Evolutionary conservation across 2,888 invertebrate genomes (phyloP).

Genomic region (Lithodes maja): DNA sequence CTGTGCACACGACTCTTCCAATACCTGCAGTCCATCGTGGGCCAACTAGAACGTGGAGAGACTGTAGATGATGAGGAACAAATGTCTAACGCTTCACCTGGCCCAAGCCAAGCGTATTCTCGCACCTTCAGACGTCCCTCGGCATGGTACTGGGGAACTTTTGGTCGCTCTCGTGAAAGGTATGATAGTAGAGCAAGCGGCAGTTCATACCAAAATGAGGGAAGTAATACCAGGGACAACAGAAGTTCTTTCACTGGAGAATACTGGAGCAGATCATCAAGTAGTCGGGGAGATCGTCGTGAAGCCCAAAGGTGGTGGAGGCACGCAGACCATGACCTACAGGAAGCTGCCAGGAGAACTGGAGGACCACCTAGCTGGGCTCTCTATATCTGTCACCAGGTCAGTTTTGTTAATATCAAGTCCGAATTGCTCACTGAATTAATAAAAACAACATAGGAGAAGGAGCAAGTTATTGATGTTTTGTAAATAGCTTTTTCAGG

Average conservation of each 20-base stretch:
- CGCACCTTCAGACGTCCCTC: slow-evolving; percentile 3
- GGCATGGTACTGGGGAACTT: not conserved
- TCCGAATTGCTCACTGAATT: too few species aligned
- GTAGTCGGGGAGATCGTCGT: not conserved
- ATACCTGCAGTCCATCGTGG: slow-evolving; percentile 37
- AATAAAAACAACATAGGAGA: too few species aligned
- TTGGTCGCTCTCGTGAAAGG: not conserved
- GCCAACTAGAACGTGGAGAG: slow-evolving; percentile 39
- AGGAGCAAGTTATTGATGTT: too few species aligned
- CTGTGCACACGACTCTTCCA: slow-evolving; percentile 32
- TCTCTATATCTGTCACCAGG: not conserved
- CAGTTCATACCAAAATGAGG: too few species aligned
- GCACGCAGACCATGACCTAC: slow-evolving; percentile 15
- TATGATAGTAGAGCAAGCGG: not conserved
- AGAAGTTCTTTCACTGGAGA: too few species aligned
- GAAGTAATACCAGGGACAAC: too few species aligned
- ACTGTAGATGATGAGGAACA: slow-evolving; percentile 22
- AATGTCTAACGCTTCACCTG: not conserved
- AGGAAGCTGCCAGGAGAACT: not conserved
- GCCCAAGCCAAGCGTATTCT: not conserved
- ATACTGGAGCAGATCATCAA: not conserved
- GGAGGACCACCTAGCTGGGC: not conserved
- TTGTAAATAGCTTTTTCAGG: too few species aligned
- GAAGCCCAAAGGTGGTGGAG: slow-evolving; percentile 28
- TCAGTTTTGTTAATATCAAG: not conserved